These are phyloP conservation scores for Tichodroma muraria DNA, from an alignment of 2,113 vertebrate species.

Conservation along the genomic window DNA sequence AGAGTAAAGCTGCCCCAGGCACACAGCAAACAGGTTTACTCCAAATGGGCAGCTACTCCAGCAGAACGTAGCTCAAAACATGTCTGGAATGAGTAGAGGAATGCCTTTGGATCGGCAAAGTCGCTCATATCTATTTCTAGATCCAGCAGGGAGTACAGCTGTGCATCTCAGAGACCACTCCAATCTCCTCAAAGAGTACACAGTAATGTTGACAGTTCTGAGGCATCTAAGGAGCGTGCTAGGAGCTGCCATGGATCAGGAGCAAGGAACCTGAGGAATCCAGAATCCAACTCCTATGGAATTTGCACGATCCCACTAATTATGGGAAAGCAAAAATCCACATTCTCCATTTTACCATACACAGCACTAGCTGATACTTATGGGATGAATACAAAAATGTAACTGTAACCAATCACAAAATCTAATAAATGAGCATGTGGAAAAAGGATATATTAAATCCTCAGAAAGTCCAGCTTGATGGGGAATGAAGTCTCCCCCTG, in stretches of 20 bases:
- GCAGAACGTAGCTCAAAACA: neutral
- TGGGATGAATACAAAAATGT: neutral
- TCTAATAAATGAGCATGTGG: neutral
- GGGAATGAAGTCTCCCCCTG: neutral
- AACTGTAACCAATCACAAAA: neutral
- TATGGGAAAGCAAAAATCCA: neutral
- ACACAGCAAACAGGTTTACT: neutral
- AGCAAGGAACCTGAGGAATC: neutral
- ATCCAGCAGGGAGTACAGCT: neutral
- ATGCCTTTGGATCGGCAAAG: neutral
- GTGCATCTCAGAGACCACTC: neutral
- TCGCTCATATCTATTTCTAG: neutral
- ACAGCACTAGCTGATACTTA: neutral
- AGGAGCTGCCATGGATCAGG: neutral
- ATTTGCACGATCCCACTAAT: neutral
- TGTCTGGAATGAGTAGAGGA: neutral
- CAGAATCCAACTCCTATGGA: rapidly evolving
- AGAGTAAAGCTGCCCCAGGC: neutral
- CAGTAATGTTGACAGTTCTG: neutral
- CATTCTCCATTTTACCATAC: neutral
- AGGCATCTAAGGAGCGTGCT: neutral
- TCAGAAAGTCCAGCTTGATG: neutral
- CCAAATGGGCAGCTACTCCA: neutral
- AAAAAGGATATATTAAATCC: neutral
- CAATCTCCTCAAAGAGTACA: neutral